Base-by-base conservation (phyloP, 2,888 invertebrate genomes). In the Branchellion lobata region DNA sequence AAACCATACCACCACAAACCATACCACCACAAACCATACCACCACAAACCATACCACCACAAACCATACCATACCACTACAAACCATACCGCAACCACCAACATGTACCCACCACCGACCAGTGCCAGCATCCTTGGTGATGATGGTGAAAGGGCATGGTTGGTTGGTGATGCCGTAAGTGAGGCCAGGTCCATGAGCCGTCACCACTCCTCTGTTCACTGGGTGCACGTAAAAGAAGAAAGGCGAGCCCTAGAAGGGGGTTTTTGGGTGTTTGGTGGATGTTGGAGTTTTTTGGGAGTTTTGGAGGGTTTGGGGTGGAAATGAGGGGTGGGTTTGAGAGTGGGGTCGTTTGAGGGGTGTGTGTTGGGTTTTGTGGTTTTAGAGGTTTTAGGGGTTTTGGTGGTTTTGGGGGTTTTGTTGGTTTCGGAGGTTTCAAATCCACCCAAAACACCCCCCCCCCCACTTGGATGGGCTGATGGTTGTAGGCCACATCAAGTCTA, bases 101-200 rank as follows among this genome's bases (percentile, higher is more conserved):
- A 53, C 21, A 53, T 53, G 21, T 27, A 24, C 24, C 40, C 40
- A 5, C 14, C 14, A 40, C 65, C 14, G 31, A 77, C 77, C 77
- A 51, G 77, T 61, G 78, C 96, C 96, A 74, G 96, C 96, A 72
- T 96, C 96, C 89, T 96, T 96, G 79, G 96, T 97, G 84, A 94
- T 95, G 88, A 99, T 96, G 84, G 94, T 96, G 89, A 99, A 98
- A 87, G 92, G 92, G 85, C 93, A 93, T 0, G 96, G 94, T 87
- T 98, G 96, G 2, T 96, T 96, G 83, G 94, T 94, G 76, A 96
- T 93, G 33, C 97, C 98, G 86, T 92, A 93, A 80, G 93, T 91
- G 81, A 98, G 90, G 53, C 98, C 98, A 1, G 95, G 92, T 0
- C 98, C 98, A 85, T 96, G 96, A 0, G 98, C 98, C n/a, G 96